Evolutionary conservation across 2,888 invertebrate genomes (phyloP), one percentile per base, ranked within the genome.

Genomic region (Dasypogon diadema): DNA sequence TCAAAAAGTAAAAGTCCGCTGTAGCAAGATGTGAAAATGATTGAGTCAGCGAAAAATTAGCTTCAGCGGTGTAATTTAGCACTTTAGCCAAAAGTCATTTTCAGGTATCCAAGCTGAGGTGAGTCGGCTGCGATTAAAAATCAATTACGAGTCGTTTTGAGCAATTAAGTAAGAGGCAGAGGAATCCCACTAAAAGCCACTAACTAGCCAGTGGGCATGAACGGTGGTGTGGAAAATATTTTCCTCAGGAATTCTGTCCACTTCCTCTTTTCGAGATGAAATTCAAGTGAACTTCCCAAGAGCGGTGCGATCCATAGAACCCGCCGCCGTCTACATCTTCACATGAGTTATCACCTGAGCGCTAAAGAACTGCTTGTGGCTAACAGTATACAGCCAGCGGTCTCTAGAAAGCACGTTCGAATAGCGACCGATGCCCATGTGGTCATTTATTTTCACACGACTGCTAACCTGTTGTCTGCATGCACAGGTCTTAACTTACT

Each of bases 381-480:
- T 54, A 70, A 56, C 73, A 73, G 56, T 56, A 73, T 73, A 42
- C 46, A 21, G 14, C 12, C 56, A 37, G 42, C 56, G 56, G 58
- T 48, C 24, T 26, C 26, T 24, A 46, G 34, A 26, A 54, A 54
- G 30, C 70, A 54, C 54, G 70, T 51, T 22, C 70, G 54, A n/a
- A 34, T 18, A 56, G 54, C 51, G 30, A 70, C 54, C 54, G 54
- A 24, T 54, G 70, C 70, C 54, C 54, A 70, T 70, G 51, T 54
- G 74, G 60, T 74, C 74, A 74, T 74, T 74, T 74, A 74, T 74
- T 74, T 60, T 74, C 46, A 56, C 74, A 74, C 60, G 60, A 74
- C 58, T 58, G 46, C 26, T 74, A 74, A 74, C 74, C 58, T 74
- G 58, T 48, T 74, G 60, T 74, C 73, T 56, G 73, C 73, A 73